These are phyloP conservation scores for Lithophane ornitopus DNA, from an alignment of 2,888 invertebrate genomes.

Conservation along the genomic window DNA sequence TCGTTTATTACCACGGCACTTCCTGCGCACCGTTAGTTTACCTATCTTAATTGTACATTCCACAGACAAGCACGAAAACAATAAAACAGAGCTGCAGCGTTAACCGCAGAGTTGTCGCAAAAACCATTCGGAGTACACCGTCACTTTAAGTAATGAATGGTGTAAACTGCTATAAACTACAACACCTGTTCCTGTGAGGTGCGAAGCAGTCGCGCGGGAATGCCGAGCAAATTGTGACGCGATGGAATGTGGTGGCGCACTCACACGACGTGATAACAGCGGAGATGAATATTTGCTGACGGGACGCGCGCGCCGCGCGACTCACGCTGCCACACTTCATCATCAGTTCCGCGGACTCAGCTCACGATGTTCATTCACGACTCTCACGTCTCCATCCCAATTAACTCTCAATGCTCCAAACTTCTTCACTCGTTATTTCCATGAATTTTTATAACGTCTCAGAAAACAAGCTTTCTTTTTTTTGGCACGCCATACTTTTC, in stretches of 20 bases:
- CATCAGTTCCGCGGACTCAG: constrained; percentile 72
- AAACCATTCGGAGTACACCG: constrained; percentile 69
- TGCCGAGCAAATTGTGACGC: constrained; percentile 60
- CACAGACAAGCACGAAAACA: constrained; percentile 66
- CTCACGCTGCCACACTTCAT: constrained; percentile 71
- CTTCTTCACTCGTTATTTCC: constrained; percentile 56
- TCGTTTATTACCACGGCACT: constrained; percentile 50
- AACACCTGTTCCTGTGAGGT: constrained; percentile 58
- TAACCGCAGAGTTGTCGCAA: constrained; percentile 66
- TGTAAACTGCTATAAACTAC: constrained; percentile 69
- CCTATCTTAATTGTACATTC: constrained; percentile 64
- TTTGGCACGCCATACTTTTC: constrained; percentile 73
- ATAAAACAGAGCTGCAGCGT: constrained; percentile 64
- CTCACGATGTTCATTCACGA: constrained; percentile 67
- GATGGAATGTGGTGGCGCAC: constrained; percentile 66
- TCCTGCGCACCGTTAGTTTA: constrained; percentile 39
- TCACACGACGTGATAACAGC: constrained; percentile 69
- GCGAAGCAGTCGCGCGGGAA: constrained; percentile 47
- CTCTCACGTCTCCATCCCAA: constrained; percentile 71
- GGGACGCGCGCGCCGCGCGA: constrained; percentile 58
- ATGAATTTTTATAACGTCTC: constrained; percentile 68
- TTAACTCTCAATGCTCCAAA: constrained; percentile 70
- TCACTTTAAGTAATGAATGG: constrained; percentile 77
- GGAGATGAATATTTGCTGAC: constrained; percentile 75
- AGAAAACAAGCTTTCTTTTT: constrained; percentile 67